Conservation (phyloP, 2,888 invertebrate genomes). For the Galeruca laticollis region DNA sequence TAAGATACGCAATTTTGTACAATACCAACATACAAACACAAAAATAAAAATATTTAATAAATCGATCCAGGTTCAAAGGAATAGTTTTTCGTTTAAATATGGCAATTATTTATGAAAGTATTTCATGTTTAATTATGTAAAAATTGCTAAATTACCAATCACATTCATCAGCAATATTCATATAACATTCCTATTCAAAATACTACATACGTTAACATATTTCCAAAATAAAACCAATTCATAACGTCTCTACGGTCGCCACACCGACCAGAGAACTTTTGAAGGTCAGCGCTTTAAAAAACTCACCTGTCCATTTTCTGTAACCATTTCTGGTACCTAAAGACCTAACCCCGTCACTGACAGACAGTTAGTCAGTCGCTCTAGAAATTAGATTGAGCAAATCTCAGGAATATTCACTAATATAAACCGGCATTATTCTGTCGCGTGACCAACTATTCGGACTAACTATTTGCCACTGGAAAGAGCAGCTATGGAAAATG, state of each 20-base stretch:
- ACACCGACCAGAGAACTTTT: neutral
- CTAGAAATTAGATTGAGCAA: conserved; percentile 42
- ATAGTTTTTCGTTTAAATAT: no score
- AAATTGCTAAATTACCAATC: no score
- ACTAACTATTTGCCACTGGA: conserved; percentile 58
- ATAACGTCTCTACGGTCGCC: neutral
- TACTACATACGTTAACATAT: no score
- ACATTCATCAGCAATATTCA: no score
- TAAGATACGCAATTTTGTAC: neutral
- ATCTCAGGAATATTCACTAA: conserved; percentile 52
- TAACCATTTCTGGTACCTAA: conserved; percentile 60
- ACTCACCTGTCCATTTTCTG: conserved; percentile 65
- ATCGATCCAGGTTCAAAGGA: neutral
- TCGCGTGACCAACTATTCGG: conserved; percentile 47
- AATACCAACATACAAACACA: neutral
- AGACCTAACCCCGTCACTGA: conserved; percentile 35
- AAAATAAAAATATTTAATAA: neutral
- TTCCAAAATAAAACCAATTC: no score
- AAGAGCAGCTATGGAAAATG: conserved; percentile 38
- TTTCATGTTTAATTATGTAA: no score
- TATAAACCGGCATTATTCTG: conserved; percentile 57
- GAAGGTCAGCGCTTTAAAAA: conserved; percentile 22
- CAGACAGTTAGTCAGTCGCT: conserved; percentile 29
- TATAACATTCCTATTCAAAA: no score
- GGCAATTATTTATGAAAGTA: no score